These are phyloP conservation scores for Rhynchomys soricoides DNA, from an alignment of 2,113 vertebrate species.

Conservation along the genomic window DNA sequence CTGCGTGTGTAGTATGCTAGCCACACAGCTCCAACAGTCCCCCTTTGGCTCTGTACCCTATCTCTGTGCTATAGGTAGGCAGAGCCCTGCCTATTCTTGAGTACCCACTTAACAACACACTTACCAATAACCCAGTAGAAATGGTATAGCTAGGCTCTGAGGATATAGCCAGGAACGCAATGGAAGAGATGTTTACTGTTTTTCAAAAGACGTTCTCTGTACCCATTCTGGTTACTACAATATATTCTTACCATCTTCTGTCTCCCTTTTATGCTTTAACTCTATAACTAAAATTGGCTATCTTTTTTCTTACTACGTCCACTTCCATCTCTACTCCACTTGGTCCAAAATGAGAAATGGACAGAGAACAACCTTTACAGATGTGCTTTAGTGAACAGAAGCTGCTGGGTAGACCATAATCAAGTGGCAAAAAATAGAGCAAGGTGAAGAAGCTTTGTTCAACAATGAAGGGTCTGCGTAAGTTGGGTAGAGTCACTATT, in stretches of 20 bases:
- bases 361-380: not conserved
- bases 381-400: not conserved
- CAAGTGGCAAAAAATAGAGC: not conserved
- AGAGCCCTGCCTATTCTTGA: not conserved
- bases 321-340: not conserved
- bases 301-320: not conserved
- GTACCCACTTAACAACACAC: not conserved
- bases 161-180: not conserved
- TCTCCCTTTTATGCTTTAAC: not conserved
- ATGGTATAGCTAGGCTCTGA: not conserved
- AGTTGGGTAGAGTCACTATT: fast-evolving
- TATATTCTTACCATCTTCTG: not conserved
- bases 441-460: not conserved
- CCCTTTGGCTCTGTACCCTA: not conserved
- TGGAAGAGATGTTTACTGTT: not conserved
- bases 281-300: not conserved
- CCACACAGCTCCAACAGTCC: not conserved
- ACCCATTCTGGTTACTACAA: not conserved
- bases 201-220: not conserved
- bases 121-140: not conserved
- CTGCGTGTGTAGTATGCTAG: not conserved
- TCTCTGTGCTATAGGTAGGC: not conserved
- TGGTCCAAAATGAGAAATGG: not conserved
- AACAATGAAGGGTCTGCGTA: fast-evolving
- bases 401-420: fast-evolving